Conservation (phyloP, 2,888 invertebrate genomes). For the Esperia sulphurella region DNA sequence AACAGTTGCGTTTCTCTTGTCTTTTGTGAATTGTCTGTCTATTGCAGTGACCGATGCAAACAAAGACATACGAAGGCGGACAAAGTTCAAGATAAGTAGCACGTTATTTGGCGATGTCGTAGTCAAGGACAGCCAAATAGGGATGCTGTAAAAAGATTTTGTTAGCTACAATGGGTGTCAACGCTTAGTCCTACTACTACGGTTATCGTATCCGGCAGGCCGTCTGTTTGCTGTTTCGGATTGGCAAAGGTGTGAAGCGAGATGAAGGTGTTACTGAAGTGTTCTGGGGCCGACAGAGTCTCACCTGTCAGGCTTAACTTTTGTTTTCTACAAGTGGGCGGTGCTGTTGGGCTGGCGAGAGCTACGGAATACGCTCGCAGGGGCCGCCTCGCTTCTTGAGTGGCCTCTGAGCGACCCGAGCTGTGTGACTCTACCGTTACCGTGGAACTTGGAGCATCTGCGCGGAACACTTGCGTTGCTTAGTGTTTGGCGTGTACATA, state of each 20-base stretch:
- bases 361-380: slow-evolving; percentile 80
- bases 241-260: slow-evolving; percentile 17
- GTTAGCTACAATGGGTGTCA: slow-evolving; percentile 8
- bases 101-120: not conserved
- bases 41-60: slow-evolving; percentile 14
- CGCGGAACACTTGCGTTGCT: slow-evolving; percentile 64
- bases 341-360: slow-evolving; percentile 81
- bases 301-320: slow-evolving; percentile 84
- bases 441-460: slow-evolving; percentile 64
- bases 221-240: slow-evolving; percentile 36
- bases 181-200: slow-evolving; percentile 27
- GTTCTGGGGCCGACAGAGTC: slow-evolving; percentile 43
- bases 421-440: slow-evolving; percentile 53
- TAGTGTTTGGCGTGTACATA: slow-evolving; percentile 50
- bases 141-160: slow-evolving; percentile 3
- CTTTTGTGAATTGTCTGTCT: not conserved
- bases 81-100: slow-evolving; percentile 12
- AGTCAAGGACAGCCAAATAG: slow-evolving; percentile 7
- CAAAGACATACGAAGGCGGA: slow-evolving; percentile 16
- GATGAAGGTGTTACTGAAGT: slow-evolving; percentile 15
- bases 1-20: not conserved
- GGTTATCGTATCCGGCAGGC: slow-evolving; percentile 29
- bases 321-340: slow-evolving; percentile 82
- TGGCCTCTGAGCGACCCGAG: slow-evolving; percentile 43
- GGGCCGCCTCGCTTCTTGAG: slow-evolving; percentile 39